phyloP scores from a whole-genome alignment of 2,113 vertebrate genomes.

The Callionymus lyra region DNA sequence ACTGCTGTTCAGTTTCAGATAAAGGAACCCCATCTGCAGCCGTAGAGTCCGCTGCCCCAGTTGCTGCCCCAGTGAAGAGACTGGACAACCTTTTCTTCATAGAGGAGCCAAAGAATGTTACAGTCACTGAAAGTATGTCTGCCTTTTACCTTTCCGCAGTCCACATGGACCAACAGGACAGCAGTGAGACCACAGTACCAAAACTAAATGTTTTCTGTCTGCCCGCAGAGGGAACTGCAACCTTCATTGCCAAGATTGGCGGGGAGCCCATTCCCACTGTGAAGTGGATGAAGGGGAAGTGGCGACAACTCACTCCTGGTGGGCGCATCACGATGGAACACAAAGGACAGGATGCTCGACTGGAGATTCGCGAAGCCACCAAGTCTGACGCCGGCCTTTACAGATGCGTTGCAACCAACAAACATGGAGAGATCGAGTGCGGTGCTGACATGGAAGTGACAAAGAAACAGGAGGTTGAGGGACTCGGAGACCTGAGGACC shows the following conservation, averaged over 20 bases:
- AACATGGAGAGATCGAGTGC: slow-evolving; percentile 89
- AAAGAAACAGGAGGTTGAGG: slow-evolving; percentile 74
- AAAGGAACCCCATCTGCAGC: slow-evolving; percentile 50
- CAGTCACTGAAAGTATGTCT: slow-evolving; percentile 82
- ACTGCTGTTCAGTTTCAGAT: slow-evolving; percentile 54
- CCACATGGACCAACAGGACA: too few species aligned
- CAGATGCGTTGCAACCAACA: slow-evolving; percentile 85
- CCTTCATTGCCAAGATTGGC: slow-evolving; percentile 89
- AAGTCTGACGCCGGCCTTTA: slow-evolving; percentile 92
- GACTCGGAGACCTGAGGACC: slow-evolving; percentile 75
- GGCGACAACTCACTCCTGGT: slow-evolving; percentile 88
- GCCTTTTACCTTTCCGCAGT: too few species aligned
- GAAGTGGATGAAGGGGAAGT: slow-evolving; percentile 97
- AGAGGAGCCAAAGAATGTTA: slow-evolving; percentile 78
- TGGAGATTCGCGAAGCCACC: slow-evolving; percentile 84
- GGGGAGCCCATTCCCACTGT: slow-evolving; percentile 93
- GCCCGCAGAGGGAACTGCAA: slow-evolving; percentile 79
- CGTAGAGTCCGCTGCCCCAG: slow-evolving; percentile 25
- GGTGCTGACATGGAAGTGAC: slow-evolving; percentile 78
- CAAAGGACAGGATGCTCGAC: slow-evolving; percentile 82
- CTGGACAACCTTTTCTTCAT: slow-evolving; percentile 90
- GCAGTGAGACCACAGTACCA: too few species aligned
- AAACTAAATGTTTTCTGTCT: background rate
- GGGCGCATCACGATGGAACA: slow-evolving; percentile 83
- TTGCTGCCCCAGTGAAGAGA: slow-evolving; percentile 64